Percentiles rank a stretch among this genome's conserved stretches.
Evolutionary conservation across 2,113 vertebrate genomes (phyloP).

Genomic region (Coturnix japonica): DNA sequence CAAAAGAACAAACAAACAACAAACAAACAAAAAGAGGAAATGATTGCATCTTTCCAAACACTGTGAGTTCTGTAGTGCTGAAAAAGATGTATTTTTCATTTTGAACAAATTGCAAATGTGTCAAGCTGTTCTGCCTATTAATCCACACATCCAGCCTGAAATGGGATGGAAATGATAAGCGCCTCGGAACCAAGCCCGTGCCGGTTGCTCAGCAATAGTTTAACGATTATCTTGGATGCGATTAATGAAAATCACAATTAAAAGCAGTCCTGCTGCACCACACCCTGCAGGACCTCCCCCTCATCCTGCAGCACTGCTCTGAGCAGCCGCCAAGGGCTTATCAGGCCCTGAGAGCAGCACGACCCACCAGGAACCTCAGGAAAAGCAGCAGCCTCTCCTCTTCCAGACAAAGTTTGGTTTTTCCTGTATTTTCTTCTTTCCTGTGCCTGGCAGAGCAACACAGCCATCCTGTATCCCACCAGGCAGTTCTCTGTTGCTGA

Average conservation of each 20-base stretch:
- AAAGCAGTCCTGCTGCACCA: conserved; percentile 14
- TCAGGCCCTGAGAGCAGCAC: neutral
- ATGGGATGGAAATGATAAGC: conserved; percentile 20
- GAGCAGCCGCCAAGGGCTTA: conserved; percentile 30
- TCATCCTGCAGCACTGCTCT: neutral
- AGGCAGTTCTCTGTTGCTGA: conserved; percentile 32
- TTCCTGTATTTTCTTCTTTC: conserved; percentile 18
- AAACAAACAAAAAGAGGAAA: conserved; percentile 22
- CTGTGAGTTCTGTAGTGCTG: neutral
- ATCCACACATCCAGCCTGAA: conserved; percentile 20
- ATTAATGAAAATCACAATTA: conserved; percentile 35
- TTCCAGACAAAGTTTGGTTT: conserved; percentile 34
- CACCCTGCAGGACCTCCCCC: conserved; percentile 41
- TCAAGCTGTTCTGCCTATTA: neutral
- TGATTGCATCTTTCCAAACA: conserved; percentile 37
- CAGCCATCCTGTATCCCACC: neutral
- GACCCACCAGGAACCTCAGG: neutral
- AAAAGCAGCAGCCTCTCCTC: conserved; percentile 13
- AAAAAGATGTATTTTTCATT: neutral
- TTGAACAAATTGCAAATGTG: conserved; percentile 17
- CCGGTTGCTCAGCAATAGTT: conserved; percentile 7
- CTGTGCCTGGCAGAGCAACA: neutral
- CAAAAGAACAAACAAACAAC: neutral
- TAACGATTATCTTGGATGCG: conserved; percentile 21
- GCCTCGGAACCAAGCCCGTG: neutral